Evolutionary conservation across 2,888 invertebrate genomes (phyloP), one percentile per base, ranked within the genome.

Genomic region (Ichneumoninae sp.): DNA sequence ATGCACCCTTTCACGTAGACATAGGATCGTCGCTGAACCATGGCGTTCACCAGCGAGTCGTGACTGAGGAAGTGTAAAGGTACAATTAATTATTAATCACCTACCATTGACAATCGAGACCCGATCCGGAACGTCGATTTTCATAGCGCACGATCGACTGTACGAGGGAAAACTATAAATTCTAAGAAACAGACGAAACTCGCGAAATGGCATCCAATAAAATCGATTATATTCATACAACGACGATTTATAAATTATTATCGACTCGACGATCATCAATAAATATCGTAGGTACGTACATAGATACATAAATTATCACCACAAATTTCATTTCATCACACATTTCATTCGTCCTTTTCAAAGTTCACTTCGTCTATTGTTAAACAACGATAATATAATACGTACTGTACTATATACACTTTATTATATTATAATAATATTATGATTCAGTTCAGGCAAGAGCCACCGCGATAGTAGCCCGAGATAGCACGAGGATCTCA

Each of bases 151-250:
- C 30, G n/a, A 22, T 69, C 36, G 54, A 54, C 16, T 30, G 65
- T 75, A 60, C 52, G 50, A 74, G 52, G 44, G 47, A 70, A 62
- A 60, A 16, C 50, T 7, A 19, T 50, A 33, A 4, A 62, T 54
- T 44, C 3, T 10, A 69, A 13, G 6, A 30, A 68, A 13, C 13
- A 44, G n/a, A 44, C 7, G 66, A 77, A 44, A 57, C 26, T 22
- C 47, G 10, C 47, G 0, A 40, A 77, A 71, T 72, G 22, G 57
- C 36, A 44, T 81, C 62, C 68, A 84, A 81, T 84, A 84, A 84
- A 84, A 50, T 80, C 71, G 54, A 76, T 79, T 81, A 74, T 84
- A 81, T 79, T 81, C 81, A 84, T 84, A 79, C 81, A 84, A 78
- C 84, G 71, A 71, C 19, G 57, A 84, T 78, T 47, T 57, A 10